Base-by-base conservation (phyloP, 2,113 vertebrate species). In the Synchiropus splendidus region DNA sequence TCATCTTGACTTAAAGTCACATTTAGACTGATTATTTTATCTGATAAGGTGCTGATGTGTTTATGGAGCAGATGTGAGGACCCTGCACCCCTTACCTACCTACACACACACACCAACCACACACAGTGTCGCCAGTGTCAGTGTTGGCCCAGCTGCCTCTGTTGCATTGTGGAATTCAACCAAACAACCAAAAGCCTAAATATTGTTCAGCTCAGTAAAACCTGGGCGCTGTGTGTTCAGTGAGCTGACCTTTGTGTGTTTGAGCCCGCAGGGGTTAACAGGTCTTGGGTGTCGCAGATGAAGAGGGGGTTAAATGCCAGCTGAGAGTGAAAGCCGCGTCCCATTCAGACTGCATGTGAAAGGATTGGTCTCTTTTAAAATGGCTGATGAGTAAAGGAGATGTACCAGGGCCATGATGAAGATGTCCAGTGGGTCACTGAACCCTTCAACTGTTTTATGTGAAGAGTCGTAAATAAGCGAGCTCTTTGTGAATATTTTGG, bases 321-420 rank as follows among this genome's bases (percentile, higher is more conserved):
- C 48, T 49, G 79, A 75, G 67, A 55, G 49, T 50, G 61, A 65
- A 40, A 61, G 64, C 51, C 64, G 58, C 21, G 39, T 48, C 48
- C 65, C 47, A 64, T 74, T 75, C 67, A 73, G 46, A 41, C 1
- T 33, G 39, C 47, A 33, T 77, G 63, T 72, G 58, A 74, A 77
- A 72, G 50, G 61, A 68, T 61, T 37, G 48, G 45, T 58, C 57
- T 64, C 66, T 74, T 76, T 74, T 72, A 52, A 70, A 77, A 66
- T 60, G 30, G 58, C 54, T 58, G 62, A 67, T 72, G 53, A 67
- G 51, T 55, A 72, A 67, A 69, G 68, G 48, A 65, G 63, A 67
- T 34, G 52, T 67, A 47, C 59, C 35, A 8, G 36, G 52, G 74
- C 69, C 77, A 72, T 70, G 56, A 8, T 27, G 8, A 27, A 27